A percentile compares a stretch with the other conserved stretches of the same genome.
Conservation (phyloP, 2,113 vertebrate species). For the Coreoperca whiteheadi region DNA sequence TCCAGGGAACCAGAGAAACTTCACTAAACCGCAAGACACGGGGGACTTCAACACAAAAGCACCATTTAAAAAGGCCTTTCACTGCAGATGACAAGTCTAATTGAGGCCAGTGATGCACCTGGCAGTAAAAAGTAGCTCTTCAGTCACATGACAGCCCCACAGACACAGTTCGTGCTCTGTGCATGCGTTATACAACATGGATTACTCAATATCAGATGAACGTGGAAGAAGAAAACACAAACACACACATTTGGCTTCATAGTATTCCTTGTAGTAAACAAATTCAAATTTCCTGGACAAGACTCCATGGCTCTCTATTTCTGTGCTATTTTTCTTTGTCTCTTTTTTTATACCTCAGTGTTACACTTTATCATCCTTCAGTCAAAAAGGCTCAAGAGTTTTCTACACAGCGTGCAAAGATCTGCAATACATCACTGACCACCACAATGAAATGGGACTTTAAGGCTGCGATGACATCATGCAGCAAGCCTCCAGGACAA, state of each 20-base stretch:
- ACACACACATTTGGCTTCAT: neutral
- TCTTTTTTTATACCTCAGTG: neutral
- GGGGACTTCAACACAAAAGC: conserved; percentile 58
- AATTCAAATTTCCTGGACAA: conserved; percentile 13
- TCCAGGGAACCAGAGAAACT: conserved; percentile 54
- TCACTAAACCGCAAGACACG: conserved; percentile 49
- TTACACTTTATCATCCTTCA: conserved; percentile 39
- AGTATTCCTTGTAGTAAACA: conserved; percentile 1
- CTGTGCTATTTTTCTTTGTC: neutral
- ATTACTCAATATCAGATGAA: conserved; percentile 4
- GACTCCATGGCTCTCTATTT: neutral
- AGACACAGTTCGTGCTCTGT: conserved; percentile 19
- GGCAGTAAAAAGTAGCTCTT: conserved; percentile 35
- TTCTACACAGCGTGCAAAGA: conserved; percentile 50
- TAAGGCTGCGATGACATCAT: conserved; percentile 77
- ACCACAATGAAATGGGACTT: conserved; percentile 77
- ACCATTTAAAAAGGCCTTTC: conserved; percentile 55
- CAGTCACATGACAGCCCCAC: conserved; percentile 29
- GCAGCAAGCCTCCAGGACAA: conserved; percentile 72
- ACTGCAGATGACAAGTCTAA: conserved; percentile 43
- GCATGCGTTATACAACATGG: neutral
- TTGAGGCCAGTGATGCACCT: conserved; percentile 55
- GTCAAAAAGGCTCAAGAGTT: conserved; percentile 38
- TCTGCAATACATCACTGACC: conserved; percentile 71
- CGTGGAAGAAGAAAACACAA: neutral